Evolutionary conservation across 2,113 vertebrate genomes (phyloP).

Genomic region (Cottus gobio): DNA sequence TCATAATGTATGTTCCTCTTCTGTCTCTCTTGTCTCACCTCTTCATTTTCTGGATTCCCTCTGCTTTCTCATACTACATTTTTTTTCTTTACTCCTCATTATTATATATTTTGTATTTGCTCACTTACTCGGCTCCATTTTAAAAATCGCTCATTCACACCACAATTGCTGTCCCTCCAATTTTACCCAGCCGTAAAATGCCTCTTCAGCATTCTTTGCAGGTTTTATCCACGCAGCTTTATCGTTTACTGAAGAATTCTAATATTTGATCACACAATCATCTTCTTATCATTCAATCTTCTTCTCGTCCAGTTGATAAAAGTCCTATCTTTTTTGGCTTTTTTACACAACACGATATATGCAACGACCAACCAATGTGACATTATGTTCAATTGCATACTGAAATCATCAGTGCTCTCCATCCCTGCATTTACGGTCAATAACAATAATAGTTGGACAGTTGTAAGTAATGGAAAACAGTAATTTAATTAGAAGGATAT

Average conservation of each 20-base stretch:
- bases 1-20: constrained; percentile 40
- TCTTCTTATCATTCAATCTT: constrained; percentile 11
- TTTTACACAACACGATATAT: neutral
- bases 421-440: neutral
- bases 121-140: constrained; percentile 22
- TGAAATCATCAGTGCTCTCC: neutral
- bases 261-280: constrained; percentile 6
- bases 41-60: constrained; percentile 26
- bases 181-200: constrained; percentile 17
- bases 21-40: constrained; percentile 28
- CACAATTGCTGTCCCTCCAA: neutral
- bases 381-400: neutral
- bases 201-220: neutral
- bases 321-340: neutral
- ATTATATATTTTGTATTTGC: neutral
- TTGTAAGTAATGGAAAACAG: too few species aligned
- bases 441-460: neutral
- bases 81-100: neutral
- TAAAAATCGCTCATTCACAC: constrained; percentile 18
- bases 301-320: neutral
- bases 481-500: neutral
- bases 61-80: neutral
- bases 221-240: neutral
- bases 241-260: constrained; percentile 1
- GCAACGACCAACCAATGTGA: neutral